Evolutionary conservation across 2,888 invertebrate species (phyloP).

Genomic region (Emmelina monodactyla): DNA sequence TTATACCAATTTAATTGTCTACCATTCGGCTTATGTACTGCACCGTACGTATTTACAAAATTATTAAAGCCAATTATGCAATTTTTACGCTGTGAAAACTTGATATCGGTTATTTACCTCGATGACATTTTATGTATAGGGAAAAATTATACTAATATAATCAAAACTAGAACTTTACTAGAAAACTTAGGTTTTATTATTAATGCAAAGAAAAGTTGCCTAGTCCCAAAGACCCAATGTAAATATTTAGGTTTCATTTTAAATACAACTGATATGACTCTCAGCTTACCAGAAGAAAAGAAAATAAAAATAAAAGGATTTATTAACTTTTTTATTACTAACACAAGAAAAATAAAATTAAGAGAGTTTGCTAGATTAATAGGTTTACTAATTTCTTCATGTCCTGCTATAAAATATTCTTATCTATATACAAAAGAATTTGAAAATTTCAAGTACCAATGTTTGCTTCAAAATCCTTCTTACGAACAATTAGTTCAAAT

Average conservation of each 20-base stretch:
- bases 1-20: conserved; percentile 16
- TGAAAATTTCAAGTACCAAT: conserved; percentile 3
- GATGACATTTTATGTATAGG: conserved; percentile 9
- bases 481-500: neutral
- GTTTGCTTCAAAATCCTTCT: neutral
- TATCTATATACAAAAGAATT: conserved; percentile 7
- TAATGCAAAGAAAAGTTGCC: conserved; percentile 9
- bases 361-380: conserved; percentile 5
- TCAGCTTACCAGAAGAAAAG: conserved; percentile 4
- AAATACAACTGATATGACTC: neutral
- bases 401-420: conserved; percentile 3
- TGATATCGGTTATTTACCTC: conserved; percentile 9
- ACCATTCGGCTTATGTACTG: conserved; percentile 14
- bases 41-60: conserved; percentile 17
- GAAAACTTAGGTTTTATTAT: conserved; percentile 10
- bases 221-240: conserved; percentile 5
- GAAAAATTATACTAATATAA: conserved; percentile 5
- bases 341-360: conserved; percentile 1
- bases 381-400: conserved; percentile 5
- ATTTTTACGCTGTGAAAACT: conserved; percentile 3
- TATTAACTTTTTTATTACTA: neutral
- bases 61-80: conserved; percentile 14
- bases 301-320: neutral
- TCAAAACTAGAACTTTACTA: neutral
- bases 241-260: conserved; percentile 12